phyloP scores from a whole-genome alignment of 2,888 invertebrate genomes.

The Slavum lentiscoides region DNA sequence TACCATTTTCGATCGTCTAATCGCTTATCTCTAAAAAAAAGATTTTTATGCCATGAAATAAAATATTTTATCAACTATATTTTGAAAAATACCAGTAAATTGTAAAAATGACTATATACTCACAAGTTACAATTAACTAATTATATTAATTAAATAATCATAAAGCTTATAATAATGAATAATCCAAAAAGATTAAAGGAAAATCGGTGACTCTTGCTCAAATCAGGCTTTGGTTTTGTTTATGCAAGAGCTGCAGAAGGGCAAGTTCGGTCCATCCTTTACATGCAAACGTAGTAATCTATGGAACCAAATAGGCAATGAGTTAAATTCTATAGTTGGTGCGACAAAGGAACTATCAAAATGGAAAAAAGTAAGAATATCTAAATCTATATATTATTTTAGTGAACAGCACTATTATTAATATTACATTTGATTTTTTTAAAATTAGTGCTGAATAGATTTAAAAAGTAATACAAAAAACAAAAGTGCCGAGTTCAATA shows the following conservation, averaged over 20 bases:
- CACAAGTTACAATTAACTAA: too few species aligned
- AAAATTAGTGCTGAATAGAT: neutral
- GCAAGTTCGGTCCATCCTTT: neutral
- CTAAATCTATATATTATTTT: too few species aligned
- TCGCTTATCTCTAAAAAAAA: neutral
- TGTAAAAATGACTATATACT: too few species aligned
- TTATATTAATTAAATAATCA: too few species aligned
- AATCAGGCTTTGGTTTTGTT: neutral
- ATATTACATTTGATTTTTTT: neutral
- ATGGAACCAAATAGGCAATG: neutral
- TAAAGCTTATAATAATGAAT: too few species aligned
- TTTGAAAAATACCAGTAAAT: too few species aligned
- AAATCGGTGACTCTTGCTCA: neutral
- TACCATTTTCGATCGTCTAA: neutral
- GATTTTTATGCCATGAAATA: neutral
- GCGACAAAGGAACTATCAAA: neutral
- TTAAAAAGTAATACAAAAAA: neutral
- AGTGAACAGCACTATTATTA: too few species aligned
- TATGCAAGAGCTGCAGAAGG: neutral
- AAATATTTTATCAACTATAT: neutral
- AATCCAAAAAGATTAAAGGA: neutral
- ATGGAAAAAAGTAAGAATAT: constrained; percentile 1
- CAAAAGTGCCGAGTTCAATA: neutral
- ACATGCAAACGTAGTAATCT: neutral
- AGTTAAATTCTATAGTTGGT: neutral